Evolutionary conservation across 2,888 invertebrate species (phyloP), one percentile per base, ranked within the genome.

Genomic region (Macaria notata): DNA sequence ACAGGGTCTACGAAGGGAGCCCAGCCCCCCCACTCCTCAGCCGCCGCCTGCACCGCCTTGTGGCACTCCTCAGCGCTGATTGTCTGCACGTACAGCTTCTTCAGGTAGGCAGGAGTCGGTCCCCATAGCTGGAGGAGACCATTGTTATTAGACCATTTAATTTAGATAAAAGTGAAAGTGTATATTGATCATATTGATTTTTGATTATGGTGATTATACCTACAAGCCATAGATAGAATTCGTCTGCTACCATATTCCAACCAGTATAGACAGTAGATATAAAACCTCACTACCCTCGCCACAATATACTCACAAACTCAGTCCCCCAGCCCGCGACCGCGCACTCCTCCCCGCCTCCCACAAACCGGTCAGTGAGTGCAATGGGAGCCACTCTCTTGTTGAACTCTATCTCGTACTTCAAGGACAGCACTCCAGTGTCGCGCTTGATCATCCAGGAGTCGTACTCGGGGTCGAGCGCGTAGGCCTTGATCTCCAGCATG

Each of bases 301-400:
- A 19, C 19, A 19, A 19, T 19, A 19, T 36, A 29, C 65, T 68
- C 51, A 75, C 77, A 63, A 9, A 7, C 7, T 51, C 9, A 7
- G 47, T 50, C 4, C 81, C 81, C 78, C 79, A 82, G n/a, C 81
- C 82, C 3, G 76, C 72, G 5, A 76, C 76, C 44, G 38, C 67
- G 19, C 67, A 46, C 1, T 59, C 5, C 8, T 58, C 65, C 0
- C 59, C 68, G 3, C 62, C 71, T 1, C 36, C 63, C 0, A 75
- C 49, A 43, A 47, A 55, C 0, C 69, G 48, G 8, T 56, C 69
- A 36, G 58, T 67, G 19, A 79, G 8, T 0, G 65, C 44, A 0
- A 75, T 64, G 1, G 54, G 7, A 0, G 56, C 56, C 1, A 77
- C 64, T 4, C 19, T 55, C 0, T 63, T 31, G 31, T 47, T 59